Base-by-base conservation (phyloP, 2,797 vertebrate genomes). In the Rhabdomys pumilio region DNA sequence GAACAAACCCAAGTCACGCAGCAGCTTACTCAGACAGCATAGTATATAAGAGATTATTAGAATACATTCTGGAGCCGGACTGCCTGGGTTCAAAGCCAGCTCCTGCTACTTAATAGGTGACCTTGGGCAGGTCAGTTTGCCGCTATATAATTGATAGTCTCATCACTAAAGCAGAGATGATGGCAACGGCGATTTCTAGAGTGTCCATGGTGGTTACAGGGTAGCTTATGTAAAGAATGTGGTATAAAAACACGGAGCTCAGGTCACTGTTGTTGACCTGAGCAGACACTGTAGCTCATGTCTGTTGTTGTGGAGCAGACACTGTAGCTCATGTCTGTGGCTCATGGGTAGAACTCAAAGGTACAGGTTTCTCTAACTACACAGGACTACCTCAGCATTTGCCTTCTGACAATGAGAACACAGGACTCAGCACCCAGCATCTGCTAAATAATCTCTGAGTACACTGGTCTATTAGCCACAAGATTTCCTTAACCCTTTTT, bases 381-480 rank as follows among this genome's bases (percentile, higher is more conserved):
- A 92, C 61, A 72, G 15, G 93, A 59, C 89, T 57, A 73, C 67
- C 90, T 20, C 34, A 76, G 53, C 34, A 1, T 77, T 95, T 65
- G 55, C 44, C 22, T 96, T 93, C 83, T 75, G 65, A 67, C 69
- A 53, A 73, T 61, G 82, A 50, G 79, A 94, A 75, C 82, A 6
- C 6, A 67, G 89, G 72, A 44, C 90, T 87, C 65, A 65, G 79
- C 59, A 61, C 38, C 15, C 53, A 77, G 79, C 26, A 73, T 67
- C 83, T 96, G 84, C 76, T 96, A 76, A 94, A 77, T 81, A 96
- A 94, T 96, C 85, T 97, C 85, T 91, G 53, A 83, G 61, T 24
- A 26, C n/a, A 20, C 57, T 50, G 79, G 38, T 44, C 24, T 13
- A 61, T 93, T 76, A 90, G 61, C 76, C 55, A 63, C 3, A 53